phyloP scores from a whole-genome alignment of 2,797 vertebrate genomes.

The Buphagus erythrorhynchus region DNA sequence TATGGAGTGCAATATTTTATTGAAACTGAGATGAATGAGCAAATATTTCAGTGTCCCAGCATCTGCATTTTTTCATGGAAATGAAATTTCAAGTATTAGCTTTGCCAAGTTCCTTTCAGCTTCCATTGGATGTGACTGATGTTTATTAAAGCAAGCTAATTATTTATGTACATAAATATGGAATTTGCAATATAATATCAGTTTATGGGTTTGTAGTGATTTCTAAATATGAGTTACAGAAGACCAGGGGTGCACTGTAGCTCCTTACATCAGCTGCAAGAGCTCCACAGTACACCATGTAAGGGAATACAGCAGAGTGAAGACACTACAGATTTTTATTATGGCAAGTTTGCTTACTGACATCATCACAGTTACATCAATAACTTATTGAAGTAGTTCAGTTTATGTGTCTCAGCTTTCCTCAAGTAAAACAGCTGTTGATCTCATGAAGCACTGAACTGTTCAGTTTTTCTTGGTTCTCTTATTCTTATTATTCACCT shows the following conservation, averaged over 20 bases:
- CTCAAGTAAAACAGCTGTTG: background rate
- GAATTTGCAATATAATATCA: background rate
- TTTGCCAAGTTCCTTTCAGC: background rate
- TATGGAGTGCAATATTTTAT: background rate
- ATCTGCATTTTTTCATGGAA: background rate
- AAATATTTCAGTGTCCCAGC: background rate
- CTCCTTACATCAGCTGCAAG: background rate
- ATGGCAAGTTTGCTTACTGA: background rate
- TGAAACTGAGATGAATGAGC: background rate
- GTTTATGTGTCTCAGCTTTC: background rate
- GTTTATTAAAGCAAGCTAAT: background rate
- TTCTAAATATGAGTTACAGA: background rate
- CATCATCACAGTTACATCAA: background rate
- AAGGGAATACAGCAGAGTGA: background rate
- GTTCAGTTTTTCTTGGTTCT: background rate
- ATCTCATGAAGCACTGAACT: background rate
- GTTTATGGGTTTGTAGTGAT: background rate
- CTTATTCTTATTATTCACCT: background rate
- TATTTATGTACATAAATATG: background rate
- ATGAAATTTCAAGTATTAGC: background rate
- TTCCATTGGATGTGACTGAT: background rate
- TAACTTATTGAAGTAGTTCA: background rate
- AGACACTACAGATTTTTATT: background rate
- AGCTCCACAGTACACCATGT: background rate
- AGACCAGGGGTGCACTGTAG: background rate